These are phyloP conservation scores for Phymorhynchus buccinoides DNA, from an alignment of 1,140 invertebrate species.

Conservation along the genomic window DNA sequence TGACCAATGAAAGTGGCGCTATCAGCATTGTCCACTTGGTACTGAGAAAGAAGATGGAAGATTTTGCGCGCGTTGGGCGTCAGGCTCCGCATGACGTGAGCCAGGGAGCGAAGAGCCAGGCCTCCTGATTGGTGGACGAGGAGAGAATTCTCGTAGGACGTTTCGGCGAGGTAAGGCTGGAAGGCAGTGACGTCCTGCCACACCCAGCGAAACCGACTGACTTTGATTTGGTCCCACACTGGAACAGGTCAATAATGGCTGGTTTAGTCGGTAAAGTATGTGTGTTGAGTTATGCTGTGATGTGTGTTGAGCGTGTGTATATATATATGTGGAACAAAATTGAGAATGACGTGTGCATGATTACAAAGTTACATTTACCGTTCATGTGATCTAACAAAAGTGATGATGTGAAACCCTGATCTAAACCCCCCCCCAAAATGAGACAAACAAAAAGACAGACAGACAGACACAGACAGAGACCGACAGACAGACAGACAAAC, in stretches of 20 bases:
- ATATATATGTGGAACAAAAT: too few relatives aligned
- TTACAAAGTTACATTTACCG: too few relatives aligned
- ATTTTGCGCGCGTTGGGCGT: constrained; percentile 90
- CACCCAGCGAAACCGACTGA: constrained; percentile 87
- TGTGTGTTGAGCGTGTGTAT: too few relatives aligned
- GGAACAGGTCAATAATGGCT: too few relatives aligned
- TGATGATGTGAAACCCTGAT: constrained; percentile 87
- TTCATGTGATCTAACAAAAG: constrained; percentile 96
- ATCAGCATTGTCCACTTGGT: constrained; percentile 83
- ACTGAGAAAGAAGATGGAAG: constrained; percentile 85
- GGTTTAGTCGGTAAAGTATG: too few relatives aligned
- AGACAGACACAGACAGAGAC: background rate
- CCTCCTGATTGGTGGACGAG: constrained; percentile 85
- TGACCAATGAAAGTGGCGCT: background rate
- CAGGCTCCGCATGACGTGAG: constrained; percentile 90
- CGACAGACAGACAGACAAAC: background rate
- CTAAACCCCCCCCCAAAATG: too few relatives aligned
- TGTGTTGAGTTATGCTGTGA: too few relatives aligned
- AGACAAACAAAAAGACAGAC: background rate
- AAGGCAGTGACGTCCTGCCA: constrained; percentile 91
- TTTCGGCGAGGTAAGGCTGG: constrained; percentile 87
- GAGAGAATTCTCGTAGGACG: constrained; percentile 88
- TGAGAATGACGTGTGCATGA: too few relatives aligned
- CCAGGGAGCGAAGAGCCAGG: constrained; percentile 87
- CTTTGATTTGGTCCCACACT: constrained; percentile 92